Evolutionary conservation across 2,888 invertebrate genomes (phyloP).

Genomic region (Clunio marinus): DNA sequence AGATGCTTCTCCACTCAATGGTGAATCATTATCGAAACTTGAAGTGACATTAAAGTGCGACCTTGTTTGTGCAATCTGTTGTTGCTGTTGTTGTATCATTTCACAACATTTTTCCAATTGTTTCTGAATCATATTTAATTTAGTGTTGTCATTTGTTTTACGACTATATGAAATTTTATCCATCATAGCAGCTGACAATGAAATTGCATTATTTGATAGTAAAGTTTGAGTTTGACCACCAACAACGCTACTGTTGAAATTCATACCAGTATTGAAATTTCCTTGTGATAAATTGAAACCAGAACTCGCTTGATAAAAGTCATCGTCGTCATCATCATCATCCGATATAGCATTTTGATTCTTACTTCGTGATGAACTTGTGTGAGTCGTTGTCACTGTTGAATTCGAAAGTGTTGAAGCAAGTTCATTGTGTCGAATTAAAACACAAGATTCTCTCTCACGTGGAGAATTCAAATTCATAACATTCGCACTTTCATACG

Average conservation of each 20-base stretch:
- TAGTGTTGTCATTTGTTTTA: constrained; percentile 32
- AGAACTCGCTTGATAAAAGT: constrained; percentile 6
- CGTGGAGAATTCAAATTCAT: no score
- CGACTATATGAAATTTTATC: constrained; percentile 30
- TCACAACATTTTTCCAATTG: constrained; percentile 32
- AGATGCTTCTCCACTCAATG: constrained; percentile 44
- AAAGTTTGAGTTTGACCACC: constrained; percentile 15
- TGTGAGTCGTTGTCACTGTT: constrained; percentile 28
- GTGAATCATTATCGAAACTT: constrained; percentile 38
- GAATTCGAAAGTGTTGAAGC: constrained; percentile 33
- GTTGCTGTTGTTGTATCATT: constrained; percentile 30
- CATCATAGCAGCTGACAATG: constrained; percentile 18
- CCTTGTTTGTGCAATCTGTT: constrained; percentile 23
- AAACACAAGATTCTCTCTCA: no score
- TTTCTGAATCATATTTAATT: constrained; percentile 32
- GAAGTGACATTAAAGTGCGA: constrained; percentile 25
- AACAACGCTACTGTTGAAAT: not conserved
- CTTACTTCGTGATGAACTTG: not conserved
- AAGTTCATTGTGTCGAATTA: constrained; percentile 41
- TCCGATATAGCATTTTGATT: constrained; percentile 47
- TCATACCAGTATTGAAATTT: constrained; percentile 39
- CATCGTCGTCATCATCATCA: constrained; percentile 41
- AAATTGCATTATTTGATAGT: constrained; percentile 25
- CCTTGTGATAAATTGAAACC: not conserved
- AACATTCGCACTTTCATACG: constrained; percentile 46